Evolutionary conservation across 2,888 invertebrate species (phyloP).

Genomic region (Caenorhabditis wallacei): DNA sequence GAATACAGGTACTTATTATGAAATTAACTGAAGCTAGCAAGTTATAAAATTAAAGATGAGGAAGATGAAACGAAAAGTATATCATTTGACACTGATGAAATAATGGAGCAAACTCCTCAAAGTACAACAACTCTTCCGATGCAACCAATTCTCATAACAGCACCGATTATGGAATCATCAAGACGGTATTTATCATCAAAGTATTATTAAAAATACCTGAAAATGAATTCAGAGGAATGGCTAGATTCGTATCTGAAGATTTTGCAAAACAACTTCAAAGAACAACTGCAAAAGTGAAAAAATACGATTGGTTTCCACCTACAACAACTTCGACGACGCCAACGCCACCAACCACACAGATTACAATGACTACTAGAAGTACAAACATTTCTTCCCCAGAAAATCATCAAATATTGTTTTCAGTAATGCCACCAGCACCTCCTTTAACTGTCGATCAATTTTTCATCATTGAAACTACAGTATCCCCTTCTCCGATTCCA

Average conservation of each 20-base stretch:
- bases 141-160: neutral
- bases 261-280: constrained; percentile 50
- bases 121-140: neutral
- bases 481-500: constrained; percentile 5
- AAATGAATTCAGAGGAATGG: constrained; percentile 50
- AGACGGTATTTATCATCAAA: constrained; percentile 15
- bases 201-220: too few relatives aligned
- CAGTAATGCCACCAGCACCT: constrained; percentile 26
- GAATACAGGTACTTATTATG: constrained; percentile 30
- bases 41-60: neutral
- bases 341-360: constrained; percentile 23
- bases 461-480: constrained; percentile 62
- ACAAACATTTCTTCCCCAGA: neutral
- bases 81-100: constrained; percentile 50
- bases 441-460: constrained; percentile 58
- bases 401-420: neutral
- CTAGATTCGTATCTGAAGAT: constrained; percentile 54
- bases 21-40: neutral
- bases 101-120: constrained; percentile 24
- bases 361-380: constrained; percentile 34
- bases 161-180: neutral
- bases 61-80: constrained; percentile 30
- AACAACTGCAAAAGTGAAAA: constrained; percentile 47
- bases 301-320: constrained; percentile 61
- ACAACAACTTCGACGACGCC: constrained; percentile 54